Conservation (phyloP, 2,888 invertebrate species). For the Zele albiditarsus region DNA sequence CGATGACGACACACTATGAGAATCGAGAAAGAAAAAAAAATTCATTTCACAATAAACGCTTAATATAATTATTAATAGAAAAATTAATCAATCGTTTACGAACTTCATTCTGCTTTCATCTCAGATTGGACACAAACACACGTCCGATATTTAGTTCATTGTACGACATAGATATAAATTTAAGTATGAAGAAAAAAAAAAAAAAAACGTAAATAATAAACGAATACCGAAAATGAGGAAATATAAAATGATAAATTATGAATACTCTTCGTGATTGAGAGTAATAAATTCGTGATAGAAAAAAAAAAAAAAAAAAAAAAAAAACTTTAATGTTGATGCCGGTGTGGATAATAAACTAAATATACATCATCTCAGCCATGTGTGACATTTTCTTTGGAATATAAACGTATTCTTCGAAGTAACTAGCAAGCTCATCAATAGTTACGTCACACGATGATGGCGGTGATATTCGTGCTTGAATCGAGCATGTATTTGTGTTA, state of each 20-base stretch:
- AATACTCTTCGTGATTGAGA: neutral
- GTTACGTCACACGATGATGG: constrained; percentile 86
- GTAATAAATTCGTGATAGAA: neutral
- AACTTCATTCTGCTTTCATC: neutral
- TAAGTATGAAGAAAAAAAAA: neutral
- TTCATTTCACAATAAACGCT: neutral
- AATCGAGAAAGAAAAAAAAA: neutral
- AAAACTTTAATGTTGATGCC: neutral
- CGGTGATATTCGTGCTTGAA: constrained; percentile 82
- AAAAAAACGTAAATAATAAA: neutral
- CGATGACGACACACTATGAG: neutral
- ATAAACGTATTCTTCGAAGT: constrained; percentile 95
- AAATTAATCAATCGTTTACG: neutral
- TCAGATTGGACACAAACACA: neutral
- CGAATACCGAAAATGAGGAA: neutral
- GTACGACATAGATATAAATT: neutral
- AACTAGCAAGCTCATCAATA: constrained; percentile 95
- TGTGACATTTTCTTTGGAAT: constrained; percentile 98
- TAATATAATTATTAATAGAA: neutral
- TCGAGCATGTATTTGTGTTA: constrained; percentile 79
- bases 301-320: neutral
- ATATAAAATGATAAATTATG: neutral
- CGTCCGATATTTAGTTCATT: neutral
- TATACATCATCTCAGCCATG: constrained; percentile 99
- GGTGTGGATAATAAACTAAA: constrained; percentile 74